phyloP scores from a whole-genome alignment of 2,797 vertebrate species.

The Alcedo atthis region DNA sequence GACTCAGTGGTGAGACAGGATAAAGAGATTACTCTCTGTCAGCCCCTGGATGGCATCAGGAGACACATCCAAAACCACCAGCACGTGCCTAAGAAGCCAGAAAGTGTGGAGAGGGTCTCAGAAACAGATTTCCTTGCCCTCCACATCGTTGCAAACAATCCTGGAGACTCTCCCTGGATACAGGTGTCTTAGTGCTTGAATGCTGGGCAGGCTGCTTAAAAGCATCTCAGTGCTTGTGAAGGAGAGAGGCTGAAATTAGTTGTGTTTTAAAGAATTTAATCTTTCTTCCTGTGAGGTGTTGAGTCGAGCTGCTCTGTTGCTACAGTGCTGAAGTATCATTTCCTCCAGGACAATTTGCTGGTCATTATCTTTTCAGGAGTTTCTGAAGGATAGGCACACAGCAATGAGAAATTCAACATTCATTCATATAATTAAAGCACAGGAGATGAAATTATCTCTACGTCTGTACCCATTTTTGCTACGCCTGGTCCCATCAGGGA shows the following conservation, averaged over 20 bases:
- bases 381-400: background rate
- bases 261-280: background rate
- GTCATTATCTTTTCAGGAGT: background rate
- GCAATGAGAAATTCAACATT: background rate
- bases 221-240: accelerated
- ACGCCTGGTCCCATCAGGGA: background rate
- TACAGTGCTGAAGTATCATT: background rate
- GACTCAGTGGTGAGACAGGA: background rate
- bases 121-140: background rate
- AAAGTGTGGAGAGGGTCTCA: background rate
- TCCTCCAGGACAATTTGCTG: background rate
- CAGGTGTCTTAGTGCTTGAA: background rate
- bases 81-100: accelerated
- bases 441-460: background rate
- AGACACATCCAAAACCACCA: background rate
- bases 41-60: background rate
- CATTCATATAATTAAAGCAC: background rate
- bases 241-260: background rate
- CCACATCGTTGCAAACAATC: background rate
- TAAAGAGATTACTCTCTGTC: background rate
- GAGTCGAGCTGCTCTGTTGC: background rate
- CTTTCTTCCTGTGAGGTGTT: background rate
- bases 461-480: background rate
- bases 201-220: background rate
- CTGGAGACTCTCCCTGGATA: background rate